Evolutionary conservation across 2,113 vertebrate species (phyloP), one percentile per base, ranked within the genome.

Genomic region (Lates calcarifer): DNA sequence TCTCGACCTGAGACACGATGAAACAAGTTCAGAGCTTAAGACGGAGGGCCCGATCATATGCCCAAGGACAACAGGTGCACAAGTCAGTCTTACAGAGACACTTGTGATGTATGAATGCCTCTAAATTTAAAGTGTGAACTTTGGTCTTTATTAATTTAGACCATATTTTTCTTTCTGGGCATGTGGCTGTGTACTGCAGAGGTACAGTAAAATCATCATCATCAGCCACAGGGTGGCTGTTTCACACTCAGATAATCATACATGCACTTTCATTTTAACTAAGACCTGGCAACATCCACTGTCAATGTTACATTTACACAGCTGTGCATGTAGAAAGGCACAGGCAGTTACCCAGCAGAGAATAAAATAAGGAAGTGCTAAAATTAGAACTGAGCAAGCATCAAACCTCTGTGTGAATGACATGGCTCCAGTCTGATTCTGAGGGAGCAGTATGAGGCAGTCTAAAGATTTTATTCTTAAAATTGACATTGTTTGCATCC

Each of bases 41-140:
- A 68, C 79, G 39, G 1, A 6, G 71, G 33, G 63, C 45, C 71
- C 49, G 65, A 75, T 68, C 76, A n/a, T 43, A 64, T 67, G 80
- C 75, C 62, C 84, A 57, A 75, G 77, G 84, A 81, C 67, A 77
- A 75, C 85, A 87, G 82, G 83, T 90, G 87, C 77, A 87, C 49
- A 17, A 41, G n/a, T 63, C 14, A 31, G 9, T 74, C 57, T 31
- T 8, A 72, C 7, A 12, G 3, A 12, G 6, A 55, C 53, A 76
- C 35, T 3, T 31, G 13, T 49, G 24, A 57, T 4, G 7, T 29
- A 61, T 2, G 1, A 6, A 53, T 15, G 18, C 5, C 17, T 53
- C 22, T 24, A 12, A 33, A 31, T 56, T 39, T 57, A 57, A 47
- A 28, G 29, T 0, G 1, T 37, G 24, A 31, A 29, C 18, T 33